These are phyloP conservation scores for Trypoxylon attenuatum DNA, from an alignment of 2,888 invertebrate genomes.

Conservation along the genomic window DNA sequence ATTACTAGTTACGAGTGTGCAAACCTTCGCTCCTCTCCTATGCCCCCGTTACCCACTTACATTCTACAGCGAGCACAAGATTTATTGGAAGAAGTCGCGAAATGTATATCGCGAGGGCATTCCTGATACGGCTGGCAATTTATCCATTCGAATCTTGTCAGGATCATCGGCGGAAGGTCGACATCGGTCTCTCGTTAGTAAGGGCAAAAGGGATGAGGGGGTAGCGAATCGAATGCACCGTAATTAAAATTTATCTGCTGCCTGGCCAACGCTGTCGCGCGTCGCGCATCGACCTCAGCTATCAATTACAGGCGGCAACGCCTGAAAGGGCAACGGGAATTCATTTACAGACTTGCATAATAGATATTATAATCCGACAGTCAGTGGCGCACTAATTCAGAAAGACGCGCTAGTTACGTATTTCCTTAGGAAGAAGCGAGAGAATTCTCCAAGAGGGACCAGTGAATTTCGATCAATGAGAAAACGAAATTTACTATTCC, in stretches of 20 bases:
- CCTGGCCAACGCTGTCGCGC: slow-evolving; percentile 24
- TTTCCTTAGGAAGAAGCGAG: neutral
- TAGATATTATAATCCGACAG: too few species aligned
- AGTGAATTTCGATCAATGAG: too few species aligned
- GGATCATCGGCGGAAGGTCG: neutral
- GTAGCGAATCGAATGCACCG: slow-evolving; percentile 34
- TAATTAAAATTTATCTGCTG: slow-evolving; percentile 56
- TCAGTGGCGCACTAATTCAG: too few species aligned
- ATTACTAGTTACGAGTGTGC: slow-evolving; percentile 1
- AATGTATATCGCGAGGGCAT: neutral
- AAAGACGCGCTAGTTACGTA: too few species aligned
- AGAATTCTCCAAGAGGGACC: neutral
- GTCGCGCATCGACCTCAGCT: slow-evolving; percentile 40
- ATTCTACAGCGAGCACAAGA: neutral
- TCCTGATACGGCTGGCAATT: neutral
- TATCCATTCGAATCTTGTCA: neutral
- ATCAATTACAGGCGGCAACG: too few species aligned
- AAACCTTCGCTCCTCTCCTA: neutral
- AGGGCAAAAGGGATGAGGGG: neutral
- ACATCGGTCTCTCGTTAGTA: neutral
- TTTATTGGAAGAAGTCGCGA: neutral
- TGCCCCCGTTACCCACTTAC: too few species aligned
- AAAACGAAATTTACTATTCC: neutral
- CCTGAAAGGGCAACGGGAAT: too few species aligned
- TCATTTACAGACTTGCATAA: too few species aligned